A percentile compares a stretch with the other conserved stretches of the same genome.
Conservation (phyloP, 2,797 vertebrate genomes). For the Hoplostethus atlanticus region DNA sequence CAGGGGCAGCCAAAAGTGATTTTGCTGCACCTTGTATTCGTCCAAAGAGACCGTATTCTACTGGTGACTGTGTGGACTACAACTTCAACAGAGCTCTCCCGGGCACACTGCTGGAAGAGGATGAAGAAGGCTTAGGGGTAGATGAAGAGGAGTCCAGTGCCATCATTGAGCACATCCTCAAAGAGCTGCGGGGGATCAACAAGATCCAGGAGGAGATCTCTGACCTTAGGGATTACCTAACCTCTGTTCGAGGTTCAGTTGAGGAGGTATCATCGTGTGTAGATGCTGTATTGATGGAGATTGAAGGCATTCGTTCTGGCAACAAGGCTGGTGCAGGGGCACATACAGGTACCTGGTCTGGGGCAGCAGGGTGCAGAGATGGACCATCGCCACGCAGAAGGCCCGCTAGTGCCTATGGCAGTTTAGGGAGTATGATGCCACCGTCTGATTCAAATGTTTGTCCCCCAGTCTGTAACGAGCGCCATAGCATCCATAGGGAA, state of each 20-base stretch:
- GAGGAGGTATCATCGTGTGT: slow-evolving; percentile 88
- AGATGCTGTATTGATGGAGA: slow-evolving; percentile 85
- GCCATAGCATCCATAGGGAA: slow-evolving; percentile 62
- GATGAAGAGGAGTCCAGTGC: slow-evolving; percentile 83
- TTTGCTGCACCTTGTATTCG: slow-evolving; percentile 56
- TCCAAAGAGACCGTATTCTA: slow-evolving; percentile 77
- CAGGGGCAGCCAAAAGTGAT: slow-evolving; percentile 42
- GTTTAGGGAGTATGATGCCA: slow-evolving; percentile 67
- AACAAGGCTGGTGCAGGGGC: slow-evolving; percentile 62
- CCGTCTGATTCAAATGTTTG: slow-evolving; percentile 58
- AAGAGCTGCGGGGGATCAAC: slow-evolving; percentile 86
- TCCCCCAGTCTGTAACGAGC: slow-evolving; percentile 76
- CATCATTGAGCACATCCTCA: slow-evolving; percentile 86
- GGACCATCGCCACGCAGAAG: slow-evolving; percentile 62
- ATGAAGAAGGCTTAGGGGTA: slow-evolving; percentile 56
- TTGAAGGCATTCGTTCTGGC: slow-evolving; percentile 84
- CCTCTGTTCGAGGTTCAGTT: slow-evolving; percentile 86
- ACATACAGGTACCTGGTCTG: slow-evolving; percentile 74
- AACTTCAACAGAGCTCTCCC: slow-evolving; percentile 70
- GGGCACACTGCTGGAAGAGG: slow-evolving; percentile 64
- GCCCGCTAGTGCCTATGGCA: slow-evolving; percentile 72
- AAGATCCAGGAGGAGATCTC: slow-evolving; percentile 89
- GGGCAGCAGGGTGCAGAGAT: slow-evolving; percentile 58
- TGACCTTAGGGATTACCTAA: slow-evolving; percentile 85
- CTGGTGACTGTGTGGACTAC: slow-evolving; percentile 76